These are phyloP conservation scores for Maniola hyperantus DNA, from an alignment of 2,888 invertebrate genomes.

Conservation along the genomic window DNA sequence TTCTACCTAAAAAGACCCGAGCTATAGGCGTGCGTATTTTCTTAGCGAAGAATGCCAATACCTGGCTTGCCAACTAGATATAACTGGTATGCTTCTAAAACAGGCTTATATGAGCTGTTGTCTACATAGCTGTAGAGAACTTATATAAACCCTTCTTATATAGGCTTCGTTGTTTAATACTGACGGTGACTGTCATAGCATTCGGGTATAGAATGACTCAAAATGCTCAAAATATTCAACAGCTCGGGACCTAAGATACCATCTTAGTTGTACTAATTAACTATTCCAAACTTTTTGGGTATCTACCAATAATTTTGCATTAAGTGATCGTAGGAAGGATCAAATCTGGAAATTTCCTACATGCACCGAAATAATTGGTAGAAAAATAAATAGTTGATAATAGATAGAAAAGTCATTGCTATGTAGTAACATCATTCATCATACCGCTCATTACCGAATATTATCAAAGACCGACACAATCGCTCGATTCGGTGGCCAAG, in stretches of 20 bases:
- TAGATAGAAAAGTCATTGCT: slow-evolving; percentile 37
- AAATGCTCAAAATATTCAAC: slow-evolving; percentile 37
- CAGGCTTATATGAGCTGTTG: no score
- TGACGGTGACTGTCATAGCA: slow-evolving; percentile 57
- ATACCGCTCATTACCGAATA: slow-evolving; percentile 45
- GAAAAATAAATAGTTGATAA: slow-evolving; percentile 20
- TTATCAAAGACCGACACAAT: slow-evolving; percentile 47
- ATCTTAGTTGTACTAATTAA: slow-evolving; percentile 39
- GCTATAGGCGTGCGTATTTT: background rate
- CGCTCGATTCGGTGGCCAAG: slow-evolving; percentile 45
- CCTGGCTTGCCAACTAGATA: background rate
- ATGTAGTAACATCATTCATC: slow-evolving; percentile 43
- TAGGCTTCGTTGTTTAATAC: slow-evolving; percentile 45
- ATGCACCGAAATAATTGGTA: background rate
- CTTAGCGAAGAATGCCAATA: background rate
- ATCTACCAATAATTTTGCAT: slow-evolving; percentile 34
- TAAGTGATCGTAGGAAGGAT: no score
- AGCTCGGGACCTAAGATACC: slow-evolving; percentile 32
- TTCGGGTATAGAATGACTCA: slow-evolving; percentile 39
- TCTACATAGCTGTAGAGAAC: background rate
- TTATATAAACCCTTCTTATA: slow-evolving; percentile 46
- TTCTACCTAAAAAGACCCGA: background rate
- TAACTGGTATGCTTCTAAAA: background rate
- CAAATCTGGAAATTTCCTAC: no score
- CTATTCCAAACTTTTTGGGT: slow-evolving; percentile 36